Percentiles rank a stretch among this genome's conserved stretches.
phyloP scores from a whole-genome alignment of 2,888 invertebrate genomes.

The Diaprepes abbreviatus region DNA sequence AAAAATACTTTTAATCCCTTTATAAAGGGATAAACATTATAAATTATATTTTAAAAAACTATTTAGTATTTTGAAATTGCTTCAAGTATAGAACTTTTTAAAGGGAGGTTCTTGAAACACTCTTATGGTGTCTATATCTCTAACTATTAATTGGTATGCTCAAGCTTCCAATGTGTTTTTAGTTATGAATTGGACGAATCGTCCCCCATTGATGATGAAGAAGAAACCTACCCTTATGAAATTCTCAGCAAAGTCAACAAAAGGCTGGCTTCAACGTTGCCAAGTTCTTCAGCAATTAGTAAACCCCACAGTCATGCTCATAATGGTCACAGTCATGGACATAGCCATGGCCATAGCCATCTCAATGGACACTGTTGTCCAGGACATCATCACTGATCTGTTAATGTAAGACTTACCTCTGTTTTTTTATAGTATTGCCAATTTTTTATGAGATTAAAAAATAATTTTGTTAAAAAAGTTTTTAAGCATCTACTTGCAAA shows the following conservation, averaged over 20 bases:
- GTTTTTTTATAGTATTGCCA: conserved; percentile 15
- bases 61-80: too few relatives aligned
- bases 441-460: conserved; percentile 7
- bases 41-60: too few relatives aligned
- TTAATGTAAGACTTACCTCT: background rate
- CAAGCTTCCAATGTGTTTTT: too few relatives aligned
- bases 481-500: too few relatives aligned
- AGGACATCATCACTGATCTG: conserved; percentile 56
- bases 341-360: conserved; percentile 51
- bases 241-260: conserved; percentile 74
- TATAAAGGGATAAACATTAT: too few relatives aligned
- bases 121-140: too few relatives aligned
- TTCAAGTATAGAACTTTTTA: too few relatives aligned
- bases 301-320: conserved; percentile 37
- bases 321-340: conserved; percentile 39
- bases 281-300: conserved; percentile 30
- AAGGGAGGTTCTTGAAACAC: too few relatives aligned
- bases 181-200: conserved; percentile 78
- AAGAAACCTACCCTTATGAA: conserved; percentile 72
- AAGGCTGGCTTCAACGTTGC: conserved; percentile 57
- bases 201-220: conserved; percentile 74
- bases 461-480: too few relatives aligned
- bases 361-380: conserved; percentile 59
- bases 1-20: too few relatives aligned
- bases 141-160: too few relatives aligned